Conservation (phyloP, 2,888 invertebrate species). For the Schizaphis graminum region DNA sequence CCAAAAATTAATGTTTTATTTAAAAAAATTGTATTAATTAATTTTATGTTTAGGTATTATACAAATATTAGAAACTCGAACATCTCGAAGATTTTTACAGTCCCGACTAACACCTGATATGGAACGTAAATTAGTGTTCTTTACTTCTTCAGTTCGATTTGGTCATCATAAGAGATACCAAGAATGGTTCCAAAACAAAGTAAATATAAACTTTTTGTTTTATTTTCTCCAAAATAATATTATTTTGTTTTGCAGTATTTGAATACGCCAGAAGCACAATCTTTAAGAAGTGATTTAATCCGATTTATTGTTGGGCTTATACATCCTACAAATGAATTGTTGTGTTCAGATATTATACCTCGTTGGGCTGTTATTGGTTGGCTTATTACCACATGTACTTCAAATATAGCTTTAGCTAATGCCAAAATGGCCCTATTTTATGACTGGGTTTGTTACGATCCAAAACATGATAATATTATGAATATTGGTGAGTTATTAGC, state of each 20-base stretch:
- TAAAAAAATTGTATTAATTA: not conserved
- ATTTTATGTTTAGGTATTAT: conserved; percentile 73
- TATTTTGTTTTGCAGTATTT: conserved; percentile 77
- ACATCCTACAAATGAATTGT: conserved; percentile 91
- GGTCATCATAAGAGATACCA: conserved; percentile 93
- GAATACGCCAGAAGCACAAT: conserved; percentile 91
- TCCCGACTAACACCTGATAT: conserved; percentile 91
- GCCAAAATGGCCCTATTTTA: conserved; percentile 92
- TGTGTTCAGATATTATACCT: conserved; percentile 95
- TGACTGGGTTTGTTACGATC: conserved; percentile 94
- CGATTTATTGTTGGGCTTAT: conserved; percentile 94
- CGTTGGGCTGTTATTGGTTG: conserved; percentile 96
- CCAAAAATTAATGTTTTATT: not conserved
- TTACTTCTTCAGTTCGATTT: conserved; percentile 88
- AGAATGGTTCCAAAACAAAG: conserved; percentile 91
- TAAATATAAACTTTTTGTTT: conserved; percentile 68
- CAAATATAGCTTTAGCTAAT: conserved; percentile 89
- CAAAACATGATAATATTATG: conserved; percentile 94
- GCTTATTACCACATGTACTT: conserved; percentile 91
- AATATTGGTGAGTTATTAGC: conserved; percentile 77
- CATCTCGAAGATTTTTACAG: conserved; percentile 87
- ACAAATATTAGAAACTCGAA: conserved; percentile 85
- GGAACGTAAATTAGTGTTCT: conserved; percentile 90
- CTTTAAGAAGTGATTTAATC: conserved; percentile 91
- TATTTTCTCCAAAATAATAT: not conserved